Evolutionary conservation across 1,140 invertebrate species (phyloP), one percentile per base, ranked within the genome.

Genomic region (Saxidomus purpurata): DNA sequence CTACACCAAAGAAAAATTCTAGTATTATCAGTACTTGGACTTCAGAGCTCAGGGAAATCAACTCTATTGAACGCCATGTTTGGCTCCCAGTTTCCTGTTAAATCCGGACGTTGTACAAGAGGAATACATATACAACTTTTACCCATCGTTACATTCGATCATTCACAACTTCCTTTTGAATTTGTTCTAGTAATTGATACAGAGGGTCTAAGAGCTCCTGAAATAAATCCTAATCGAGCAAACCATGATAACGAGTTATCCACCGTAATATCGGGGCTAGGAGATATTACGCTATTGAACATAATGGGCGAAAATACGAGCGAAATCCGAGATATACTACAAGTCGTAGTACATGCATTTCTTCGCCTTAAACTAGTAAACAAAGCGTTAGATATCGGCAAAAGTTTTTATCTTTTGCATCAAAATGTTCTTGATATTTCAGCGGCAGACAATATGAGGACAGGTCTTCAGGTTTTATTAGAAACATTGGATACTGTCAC

Each of bases 171-270:
- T 15, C 15, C 38, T 25, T 1, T 81, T 36, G 0, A 59, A 9
- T 61, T 49, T 61, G 34, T 81, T 31, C 17, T 59, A 40, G 17
- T 81, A 19, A 13, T 61, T 36, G 79, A 81, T 40, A 34, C 79
- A 25, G 79, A 81, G 59, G 79, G 79, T 49, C 67, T 90, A 0
- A 28, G 89, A 22, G 43, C 89, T 22, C 43, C 77, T 28, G 83
- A 90, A 17, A 0, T 80, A 22, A 55, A 28, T 25, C 40, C 52
- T n/a, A 3, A 85, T 17, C 28, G 55, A 9, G n/a, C 25, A 22
- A 19, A 80, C 17, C 81, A 47, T 43, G 89, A 90, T 17, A 90
- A 87, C 76, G 89, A 74, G 49, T 38, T 90, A 15, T 77, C 89
- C 0, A 87, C 83, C 15, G 63, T 90, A 31, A 55, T 90, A 31